Base-by-base conservation (phyloP, 1,140 invertebrate genomes). In the Habropoda laboriosa region DNA sequence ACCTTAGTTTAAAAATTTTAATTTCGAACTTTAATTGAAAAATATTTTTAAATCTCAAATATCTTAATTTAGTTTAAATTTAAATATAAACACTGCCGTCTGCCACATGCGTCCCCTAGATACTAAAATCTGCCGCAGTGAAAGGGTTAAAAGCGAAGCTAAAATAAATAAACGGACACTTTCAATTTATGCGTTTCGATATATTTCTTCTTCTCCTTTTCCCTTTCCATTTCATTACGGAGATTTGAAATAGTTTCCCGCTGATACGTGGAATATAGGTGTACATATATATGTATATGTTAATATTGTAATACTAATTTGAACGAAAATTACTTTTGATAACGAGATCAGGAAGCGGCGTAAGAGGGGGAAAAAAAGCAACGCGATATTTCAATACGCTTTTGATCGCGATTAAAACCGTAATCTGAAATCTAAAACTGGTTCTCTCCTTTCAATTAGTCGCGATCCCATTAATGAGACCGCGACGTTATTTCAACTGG, bases 401-500 rank as follows among this genome's bases (percentile, higher is more conserved):
- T 16, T 68, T 16, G 18, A 76, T 40, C n/a, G 49, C 27, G 53
- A 76, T 76, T 57, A 67, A 40, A 21, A 38, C 38, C 12, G 12
- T 47, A n/a, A 38, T 66, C 38, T 68, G 58, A 40, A 75, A 63
- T 60, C 42, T 27, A 27, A 74, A 76, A 76, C 73, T 76, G 73
- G 73, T 68, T 76, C 16, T 76, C 16, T 68, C 1, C 49, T 55
- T 76, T 76, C 73, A 76, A 76, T 76, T 76, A 76, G 38, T 66
- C 42, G 64, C 32, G 45, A 55, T 57, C 13, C 38, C 38, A 40
- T 76, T 76, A 76, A 76, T 27, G 64, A 66, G 38, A 21, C 40
- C 40, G 30, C 16, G 61, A 55, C 32, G 13, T 67, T 75, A 53
- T 40, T 61, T 30, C 61, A 42, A 38, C 38, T 76, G 30, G 12